Conservation (phyloP, 2,888 invertebrate genomes). For the Plebejus argus region DNA sequence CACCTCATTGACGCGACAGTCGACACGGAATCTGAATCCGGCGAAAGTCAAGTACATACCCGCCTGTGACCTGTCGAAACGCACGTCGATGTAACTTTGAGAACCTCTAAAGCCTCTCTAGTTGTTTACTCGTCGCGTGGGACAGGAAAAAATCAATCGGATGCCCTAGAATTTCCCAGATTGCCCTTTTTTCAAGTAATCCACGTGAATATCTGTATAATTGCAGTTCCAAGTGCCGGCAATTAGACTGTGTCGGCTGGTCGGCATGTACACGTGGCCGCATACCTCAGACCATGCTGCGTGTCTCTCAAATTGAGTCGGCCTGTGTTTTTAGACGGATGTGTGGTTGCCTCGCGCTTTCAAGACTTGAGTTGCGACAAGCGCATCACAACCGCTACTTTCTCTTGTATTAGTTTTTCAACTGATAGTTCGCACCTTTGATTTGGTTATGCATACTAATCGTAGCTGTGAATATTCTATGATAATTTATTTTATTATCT, state of each 20-base stretch:
- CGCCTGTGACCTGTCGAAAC: slow-evolving; percentile 64
- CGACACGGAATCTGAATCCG: slow-evolving; percentile 68
- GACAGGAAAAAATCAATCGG: slow-evolving; percentile 12
- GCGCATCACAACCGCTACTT: slow-evolving; percentile 22
- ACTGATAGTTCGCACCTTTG: slow-evolving; percentile 25
- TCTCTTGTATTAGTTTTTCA: slow-evolving; percentile 19
- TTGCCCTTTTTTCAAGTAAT: neutral
- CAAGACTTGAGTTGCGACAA: slow-evolving; percentile 18
- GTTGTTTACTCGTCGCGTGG: neutral
- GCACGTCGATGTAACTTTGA: slow-evolving; percentile 49
- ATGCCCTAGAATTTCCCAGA: neutral
- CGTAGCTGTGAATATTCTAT: neutral
- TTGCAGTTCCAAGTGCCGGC: slow-evolving; percentile 51
- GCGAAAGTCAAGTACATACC: slow-evolving; percentile 78
- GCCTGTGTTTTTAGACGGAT: slow-evolving; percentile 28
- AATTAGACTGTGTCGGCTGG: slow-evolving; percentile 64
- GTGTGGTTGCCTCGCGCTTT: neutral
- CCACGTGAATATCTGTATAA: slow-evolving; percentile 39
- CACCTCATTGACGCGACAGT: slow-evolving; percentile 73
- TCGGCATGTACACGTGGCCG: slow-evolving; percentile 56
- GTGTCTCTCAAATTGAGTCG: slow-evolving; percentile 25
- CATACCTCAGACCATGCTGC: slow-evolving; percentile 37
- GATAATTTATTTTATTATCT: neutral
- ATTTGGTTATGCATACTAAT: neutral
- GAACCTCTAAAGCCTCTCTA: neutral